These are phyloP conservation scores for Marcusenius ussheri DNA, from an alignment of 2,113 vertebrate genomes.

Conservation along the genomic window DNA sequence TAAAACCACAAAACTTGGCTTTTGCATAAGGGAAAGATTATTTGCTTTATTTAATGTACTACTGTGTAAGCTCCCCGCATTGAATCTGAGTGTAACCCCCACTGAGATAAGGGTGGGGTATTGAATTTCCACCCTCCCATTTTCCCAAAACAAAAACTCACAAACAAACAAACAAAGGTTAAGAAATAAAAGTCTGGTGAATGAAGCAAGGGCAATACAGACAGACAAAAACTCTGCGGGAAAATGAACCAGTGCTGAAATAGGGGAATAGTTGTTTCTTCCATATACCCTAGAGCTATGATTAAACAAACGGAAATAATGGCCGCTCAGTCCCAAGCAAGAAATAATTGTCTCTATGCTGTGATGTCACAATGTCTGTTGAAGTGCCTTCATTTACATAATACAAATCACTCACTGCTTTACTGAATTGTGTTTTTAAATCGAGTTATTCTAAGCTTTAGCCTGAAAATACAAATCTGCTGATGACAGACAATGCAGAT, in stretches of 20 bases:
- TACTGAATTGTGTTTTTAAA: background rate
- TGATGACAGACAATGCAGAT: background rate
- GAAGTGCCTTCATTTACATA: background rate
- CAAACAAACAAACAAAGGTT: background rate
- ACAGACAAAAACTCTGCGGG: background rate
- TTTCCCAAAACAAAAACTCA: background rate
- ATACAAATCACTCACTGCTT: background rate
- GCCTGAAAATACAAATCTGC: background rate
- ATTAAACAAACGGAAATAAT: background rate
- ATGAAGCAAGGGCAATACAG: background rate
- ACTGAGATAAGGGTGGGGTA: background rate
- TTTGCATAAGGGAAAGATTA: slow-evolving; percentile 7
- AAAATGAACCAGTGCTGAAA: background rate
- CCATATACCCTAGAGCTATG: background rate
- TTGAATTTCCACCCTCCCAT: background rate
- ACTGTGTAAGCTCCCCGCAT: background rate
- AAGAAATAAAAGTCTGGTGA: background rate
- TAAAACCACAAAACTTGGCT: slow-evolving; percentile 17
- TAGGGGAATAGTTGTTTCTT: background rate
- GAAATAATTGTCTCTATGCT: background rate
- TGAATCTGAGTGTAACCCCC: background rate
- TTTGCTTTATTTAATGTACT: slow-evolving; percentile 12
- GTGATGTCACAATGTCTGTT: background rate
- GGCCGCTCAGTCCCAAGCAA: background rate
- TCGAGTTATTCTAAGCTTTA: background rate